These are phyloP conservation scores for Condylostylus longicornis DNA, from an alignment of 1,140 invertebrate species.

Conservation along the genomic window DNA sequence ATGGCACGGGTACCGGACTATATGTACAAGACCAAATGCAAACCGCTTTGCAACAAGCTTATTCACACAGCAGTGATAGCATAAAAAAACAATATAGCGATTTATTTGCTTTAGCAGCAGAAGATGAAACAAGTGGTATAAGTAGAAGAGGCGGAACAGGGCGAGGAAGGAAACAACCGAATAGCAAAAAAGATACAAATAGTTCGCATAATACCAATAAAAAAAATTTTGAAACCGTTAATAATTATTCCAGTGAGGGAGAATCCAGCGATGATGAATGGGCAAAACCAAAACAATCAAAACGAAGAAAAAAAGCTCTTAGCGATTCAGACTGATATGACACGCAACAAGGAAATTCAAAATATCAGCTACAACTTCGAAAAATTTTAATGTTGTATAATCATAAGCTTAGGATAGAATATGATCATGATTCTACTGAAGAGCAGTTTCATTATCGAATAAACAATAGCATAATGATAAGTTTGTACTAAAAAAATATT, in stretches of 20 bases:
- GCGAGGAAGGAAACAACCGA: conserved; percentile 25
- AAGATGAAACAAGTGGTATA: conserved; percentile 48
- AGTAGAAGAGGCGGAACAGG: conserved; percentile 26
- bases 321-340: conserved; percentile 33
- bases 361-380: too few relatives aligned
- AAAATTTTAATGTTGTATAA: too few relatives aligned
- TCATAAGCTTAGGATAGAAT: too few relatives aligned
- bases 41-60: conserved; percentile 65
- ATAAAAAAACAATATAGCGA: conserved; percentile 74
- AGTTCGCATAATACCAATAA: conserved; percentile 19
- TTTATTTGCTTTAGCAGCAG: conserved; percentile 77
- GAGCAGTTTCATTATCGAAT: too few relatives aligned
- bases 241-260: conserved; percentile 29
- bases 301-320: conserved; percentile 27
- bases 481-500: too few relatives aligned
- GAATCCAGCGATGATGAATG: conserved; percentile 30
- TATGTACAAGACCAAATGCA: conserved; percentile 70
- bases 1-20: conserved; percentile 39
- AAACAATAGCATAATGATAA: too few relatives aligned
- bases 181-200: conserved; percentile 26
- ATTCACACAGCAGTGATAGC: conserved; percentile 63
- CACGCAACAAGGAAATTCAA: too few relatives aligned
- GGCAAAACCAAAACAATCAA: conserved; percentile 29
- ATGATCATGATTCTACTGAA: too few relatives aligned
- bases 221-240: conserved; percentile 26